phyloP scores from a whole-genome alignment of 1,140 invertebrate species.

The Fragariocoptes setiger region DNA sequence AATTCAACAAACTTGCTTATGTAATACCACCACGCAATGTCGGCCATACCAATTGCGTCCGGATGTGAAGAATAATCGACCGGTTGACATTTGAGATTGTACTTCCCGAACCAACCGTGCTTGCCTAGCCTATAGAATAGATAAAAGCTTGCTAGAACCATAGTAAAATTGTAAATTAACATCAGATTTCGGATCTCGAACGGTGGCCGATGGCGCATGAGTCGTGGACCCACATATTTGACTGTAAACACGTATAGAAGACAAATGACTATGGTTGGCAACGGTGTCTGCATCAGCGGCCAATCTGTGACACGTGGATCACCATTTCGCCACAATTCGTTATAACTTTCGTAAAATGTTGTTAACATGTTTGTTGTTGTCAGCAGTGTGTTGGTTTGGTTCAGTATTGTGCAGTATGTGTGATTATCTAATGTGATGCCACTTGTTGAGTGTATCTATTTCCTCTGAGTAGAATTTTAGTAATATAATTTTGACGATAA shows the following conservation, averaged over 20 bases:
- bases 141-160: slow-evolving; percentile 12
- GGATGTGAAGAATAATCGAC: slow-evolving; percentile 12
- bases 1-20: slow-evolving; percentile 23
- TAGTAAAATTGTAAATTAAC: slow-evolving; percentile 38
- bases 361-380: no score
- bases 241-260: slow-evolving; percentile 52
- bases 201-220: slow-evolving; percentile 56
- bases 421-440: no score
- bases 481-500: no score
- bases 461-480: no score
- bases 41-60: slow-evolving; percentile 21
- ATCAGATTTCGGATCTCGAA: slow-evolving; percentile 41
- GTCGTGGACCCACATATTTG: slow-evolving; percentile 33
- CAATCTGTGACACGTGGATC: slow-evolving; percentile 62
- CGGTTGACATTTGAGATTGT: slow-evolving; percentile 13
- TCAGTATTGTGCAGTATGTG: no score
- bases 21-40: slow-evolving; percentile 23
- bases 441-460: no score
- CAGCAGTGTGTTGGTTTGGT: no score
- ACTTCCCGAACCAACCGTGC: slow-evolving; percentile 11
- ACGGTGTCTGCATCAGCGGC: slow-evolving; percentile 57
- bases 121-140: slow-evolving; percentile 9
- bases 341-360: no score
- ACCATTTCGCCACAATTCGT: slow-evolving; percentile 20
- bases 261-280: slow-evolving; percentile 54